Base-by-base conservation (phyloP, 2,113 vertebrate genomes). In the Oryzias javanicus region DNA sequence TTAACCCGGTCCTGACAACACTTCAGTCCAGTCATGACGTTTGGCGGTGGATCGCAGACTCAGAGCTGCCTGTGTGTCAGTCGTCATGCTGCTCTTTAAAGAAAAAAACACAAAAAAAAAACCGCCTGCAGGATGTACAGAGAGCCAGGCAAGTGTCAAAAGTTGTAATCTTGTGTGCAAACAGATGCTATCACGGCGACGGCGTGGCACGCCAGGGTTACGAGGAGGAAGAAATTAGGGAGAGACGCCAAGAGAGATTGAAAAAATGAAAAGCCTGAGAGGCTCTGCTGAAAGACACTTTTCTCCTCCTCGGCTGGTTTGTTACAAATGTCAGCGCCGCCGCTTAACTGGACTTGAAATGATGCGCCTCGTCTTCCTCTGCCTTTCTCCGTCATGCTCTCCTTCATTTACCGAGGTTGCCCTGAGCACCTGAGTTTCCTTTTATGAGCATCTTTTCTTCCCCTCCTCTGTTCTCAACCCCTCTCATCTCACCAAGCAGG, bases 131-230 rank as follows among this genome's bases (percentile, higher is more conserved):
- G 55, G 67, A 80, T 60, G n/a, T 24, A 60, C 51, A 67, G 44
- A 25, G 25, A 50, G 16, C 46, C 19, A 40, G 24, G 51, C 64
- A 74, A 61, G 75, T 82, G 79, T 79, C 77, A 66, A 49, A 74
- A 72, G 76, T 77, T 72, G 48, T 51, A 48, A 74, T 52, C 29
- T 55, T 54, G 64, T 41, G 2, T 12, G 42, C 66, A 81, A 82
- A 79, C 86, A 88, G 86, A 86, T 88, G 86, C 84, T 82, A 78
- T 82, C 79, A 83, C 81, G 68, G 86, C 86, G 84, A 86, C 86
- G 85, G 86, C 86, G 85, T 76, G 69, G 76, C 76, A 76, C 79
- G 74, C 74, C 53, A 65, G 80, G 84, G 86, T 86, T 85, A 81
- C 79, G 80, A 71, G 69, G 77, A 70, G 78, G 73, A 80, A 64